phyloP scores from a whole-genome alignment of 1,140 invertebrate species.

The Aporrectodea caliginosa region DNA sequence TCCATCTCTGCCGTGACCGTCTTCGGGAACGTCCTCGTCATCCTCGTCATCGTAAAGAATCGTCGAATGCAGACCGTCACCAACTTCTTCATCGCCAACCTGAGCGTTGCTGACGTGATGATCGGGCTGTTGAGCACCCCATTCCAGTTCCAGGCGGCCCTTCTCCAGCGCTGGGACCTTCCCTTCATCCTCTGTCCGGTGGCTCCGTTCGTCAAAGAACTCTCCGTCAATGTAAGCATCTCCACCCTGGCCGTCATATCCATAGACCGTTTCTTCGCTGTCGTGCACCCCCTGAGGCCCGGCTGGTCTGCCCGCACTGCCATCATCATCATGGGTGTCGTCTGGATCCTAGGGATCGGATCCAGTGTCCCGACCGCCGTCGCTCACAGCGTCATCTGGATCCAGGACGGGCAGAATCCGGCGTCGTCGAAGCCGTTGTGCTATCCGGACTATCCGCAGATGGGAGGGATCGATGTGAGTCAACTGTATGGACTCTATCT shows the following conservation, averaged over 20 bases:
- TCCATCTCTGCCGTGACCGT: constrained; percentile 74
- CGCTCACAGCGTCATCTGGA: constrained; percentile 10
- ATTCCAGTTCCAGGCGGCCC: constrained; percentile 80
- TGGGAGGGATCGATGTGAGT: constrained; percentile 9
- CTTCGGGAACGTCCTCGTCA: constrained; percentile 74
- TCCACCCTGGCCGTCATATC: constrained; percentile 77
- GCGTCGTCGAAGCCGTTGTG: constrained; percentile 10
- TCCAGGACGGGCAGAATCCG: background rate
- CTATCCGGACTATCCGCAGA: background rate
- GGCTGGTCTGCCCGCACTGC: constrained; percentile 67
- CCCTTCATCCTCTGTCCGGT: constrained; percentile 77
- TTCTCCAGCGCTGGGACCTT: constrained; percentile 75
- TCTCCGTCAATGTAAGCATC: constrained; percentile 76
- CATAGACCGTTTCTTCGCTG: constrained; percentile 70
- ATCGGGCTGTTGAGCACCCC: constrained; percentile 48
- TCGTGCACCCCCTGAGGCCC: constrained; percentile 70
- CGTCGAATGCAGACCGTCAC: constrained; percentile 71
- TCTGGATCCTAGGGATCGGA: constrained; percentile 64
- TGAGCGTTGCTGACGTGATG: constrained; percentile 48
- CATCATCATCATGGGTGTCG: constrained; percentile 65
- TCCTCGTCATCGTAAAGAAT: constrained; percentile 67
- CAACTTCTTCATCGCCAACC: constrained; percentile 68
- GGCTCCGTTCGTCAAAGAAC: constrained; percentile 69
- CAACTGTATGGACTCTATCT: constrained; percentile 38
- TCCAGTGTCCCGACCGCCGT: constrained; percentile 62